Base-by-base conservation (phyloP, 2,888 invertebrate genomes). In the Hemaris fuciformis region DNA sequence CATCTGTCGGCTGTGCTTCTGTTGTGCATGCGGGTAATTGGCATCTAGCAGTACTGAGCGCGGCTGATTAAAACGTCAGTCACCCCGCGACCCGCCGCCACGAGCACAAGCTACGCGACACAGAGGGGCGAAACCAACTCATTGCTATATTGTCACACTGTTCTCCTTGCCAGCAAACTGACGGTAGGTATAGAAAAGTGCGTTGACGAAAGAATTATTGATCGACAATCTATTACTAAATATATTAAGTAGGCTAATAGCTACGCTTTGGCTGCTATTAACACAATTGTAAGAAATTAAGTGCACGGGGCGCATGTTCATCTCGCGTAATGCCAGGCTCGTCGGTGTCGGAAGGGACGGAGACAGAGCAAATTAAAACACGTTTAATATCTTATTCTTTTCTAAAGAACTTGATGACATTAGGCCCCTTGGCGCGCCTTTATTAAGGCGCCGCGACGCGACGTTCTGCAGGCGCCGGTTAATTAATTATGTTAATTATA, bases 401-500 rank as follows among this genome's bases (percentile, higher is more conserved):
- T 59, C 38, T 41, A 59, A 53, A 31, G 62, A 57, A 64, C 64
- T 65, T 65, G 53, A 70, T 67, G 68, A 65, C 64, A 69, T 72
- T 69, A 68, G 48, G 61, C 59, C 59, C 64, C 38, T 60, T 58
- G 58, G 38, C 58, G 45, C 18, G 43, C 62, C 45, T 60, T 34
- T 31, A 23, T 43, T 57, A 53, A 53, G 10, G 53, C 57, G 45
- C 23, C 42, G 10, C 27, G 34, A 58, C 25, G 48, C 45, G 62
- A 42, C 59, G 57, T 60, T 57, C 60, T 57, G 61, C 64, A 59
- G 62, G 59, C 68, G 64, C 59, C 65, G 65, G 68, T 64, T 69
- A 66, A 72, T 74, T 75, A 69, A 70, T 74, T 71, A 74, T 72
- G 75, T 73, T 74, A 66, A 73, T 73, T 75, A 74, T 69, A 66